A percentile compares a stretch with the other conserved stretches of the same genome.
These are phyloP conservation scores for Teleogryllus occipitalis DNA, from an alignment of 1,140 invertebrate genomes.

Conservation along the genomic window DNA sequence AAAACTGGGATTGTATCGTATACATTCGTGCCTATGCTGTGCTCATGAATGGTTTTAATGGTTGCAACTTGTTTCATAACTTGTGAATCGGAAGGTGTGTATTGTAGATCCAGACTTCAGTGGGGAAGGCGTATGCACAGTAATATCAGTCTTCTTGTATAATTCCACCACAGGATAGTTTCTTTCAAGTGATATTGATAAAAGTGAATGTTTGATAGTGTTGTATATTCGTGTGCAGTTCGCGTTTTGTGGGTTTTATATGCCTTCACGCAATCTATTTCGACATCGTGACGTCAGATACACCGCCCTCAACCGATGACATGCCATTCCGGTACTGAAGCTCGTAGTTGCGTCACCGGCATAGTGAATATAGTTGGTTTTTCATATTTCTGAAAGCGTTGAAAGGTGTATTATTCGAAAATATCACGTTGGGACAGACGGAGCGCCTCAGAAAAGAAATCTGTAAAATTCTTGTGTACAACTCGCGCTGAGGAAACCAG, in stretches of 20 bases:
- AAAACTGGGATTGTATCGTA: no score
- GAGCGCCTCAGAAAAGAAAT: no score
- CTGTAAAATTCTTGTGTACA: no score
- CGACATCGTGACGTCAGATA: constrained; percentile 15
- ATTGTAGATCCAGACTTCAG: no score
- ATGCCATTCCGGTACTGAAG: constrained; percentile 8
- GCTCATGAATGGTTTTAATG: no score
- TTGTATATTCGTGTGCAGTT: not conserved
- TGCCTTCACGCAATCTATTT: constrained; percentile 4
- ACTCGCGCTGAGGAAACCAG: no score
- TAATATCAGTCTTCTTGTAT: not conserved
- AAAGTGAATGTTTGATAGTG: not conserved
- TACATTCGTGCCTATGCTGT: no score
- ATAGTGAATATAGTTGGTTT: not conserved
- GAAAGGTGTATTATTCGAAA: no score
- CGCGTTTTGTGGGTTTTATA: not conserved
- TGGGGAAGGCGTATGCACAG: not conserved
- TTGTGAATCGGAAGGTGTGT: no score
- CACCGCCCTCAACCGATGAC: constrained; percentile 15
- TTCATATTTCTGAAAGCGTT: no score
- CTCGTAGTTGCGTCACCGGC: constrained; percentile 10
- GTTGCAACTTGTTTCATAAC: no score
- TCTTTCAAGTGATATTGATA: not conserved
- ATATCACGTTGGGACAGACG: no score
- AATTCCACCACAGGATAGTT: not conserved